phyloP scores from a whole-genome alignment of 2,797 vertebrate species.

The Carapus acus region DNA sequence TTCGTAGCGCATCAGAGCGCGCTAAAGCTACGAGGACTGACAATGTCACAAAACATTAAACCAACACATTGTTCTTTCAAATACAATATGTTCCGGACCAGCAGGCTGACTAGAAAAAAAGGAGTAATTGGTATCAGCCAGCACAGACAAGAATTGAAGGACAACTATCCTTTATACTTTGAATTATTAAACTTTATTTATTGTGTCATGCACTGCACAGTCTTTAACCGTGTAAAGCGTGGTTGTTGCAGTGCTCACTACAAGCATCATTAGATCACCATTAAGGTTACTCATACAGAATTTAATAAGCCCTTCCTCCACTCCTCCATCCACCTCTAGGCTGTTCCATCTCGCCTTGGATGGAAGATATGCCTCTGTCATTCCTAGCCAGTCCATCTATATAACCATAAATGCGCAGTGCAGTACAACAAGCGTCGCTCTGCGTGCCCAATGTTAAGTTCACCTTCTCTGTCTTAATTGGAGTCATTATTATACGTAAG shows the following conservation, averaged over 20 bases:
- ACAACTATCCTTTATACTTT: neutral
- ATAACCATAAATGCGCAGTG: neutral
- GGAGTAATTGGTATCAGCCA: neutral
- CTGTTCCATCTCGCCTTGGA: neutral
- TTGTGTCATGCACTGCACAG: neutral
- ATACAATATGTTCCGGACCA: neutral
- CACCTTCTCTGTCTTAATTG: too few relatives aligned
- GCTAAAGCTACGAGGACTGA: neutral
- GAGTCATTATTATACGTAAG: too few relatives aligned
- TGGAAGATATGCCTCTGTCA: neutral
- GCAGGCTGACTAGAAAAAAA: neutral
- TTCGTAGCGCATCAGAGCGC: neutral
- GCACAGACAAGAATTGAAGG: neutral
- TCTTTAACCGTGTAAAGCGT: neutral
- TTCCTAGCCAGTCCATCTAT: neutral
- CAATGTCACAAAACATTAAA: neutral
- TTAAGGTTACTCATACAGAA: neutral
- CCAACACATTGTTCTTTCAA: neutral
- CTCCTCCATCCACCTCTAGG: neutral
- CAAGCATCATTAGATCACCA: neutral
- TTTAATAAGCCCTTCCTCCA: neutral
- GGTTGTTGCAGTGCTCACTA: neutral
- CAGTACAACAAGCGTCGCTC: neutral
- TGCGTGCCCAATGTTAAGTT: too few relatives aligned
- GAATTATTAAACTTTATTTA: neutral